phyloP scores from a whole-genome alignment of 2,113 vertebrate species.

The Sorex fumeus region DNA sequence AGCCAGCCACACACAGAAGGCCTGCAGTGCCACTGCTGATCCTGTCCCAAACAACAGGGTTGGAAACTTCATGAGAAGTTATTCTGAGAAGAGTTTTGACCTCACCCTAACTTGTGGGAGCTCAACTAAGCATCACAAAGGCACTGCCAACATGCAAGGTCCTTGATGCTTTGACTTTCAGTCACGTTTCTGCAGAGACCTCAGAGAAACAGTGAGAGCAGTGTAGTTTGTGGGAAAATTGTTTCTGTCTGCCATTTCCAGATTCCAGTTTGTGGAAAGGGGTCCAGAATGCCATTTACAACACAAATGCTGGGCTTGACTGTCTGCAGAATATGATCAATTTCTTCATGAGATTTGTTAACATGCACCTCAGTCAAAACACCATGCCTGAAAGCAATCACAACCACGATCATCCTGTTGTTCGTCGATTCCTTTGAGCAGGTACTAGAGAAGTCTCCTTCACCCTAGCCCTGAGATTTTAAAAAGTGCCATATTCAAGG shows the following conservation, averaged over 20 bases:
- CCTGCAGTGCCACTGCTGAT: slow-evolving; percentile 81
- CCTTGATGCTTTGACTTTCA: slow-evolving; percentile 55
- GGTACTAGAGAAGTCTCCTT: too few relatives aligned
- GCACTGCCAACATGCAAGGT: slow-evolving; percentile 71
- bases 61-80: slow-evolving; percentile 83
- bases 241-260: slow-evolving; percentile 36
- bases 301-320: slow-evolving; percentile 70
- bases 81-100: slow-evolving; percentile 83
- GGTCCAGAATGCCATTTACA: slow-evolving; percentile 37
- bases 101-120: slow-evolving; percentile 73
- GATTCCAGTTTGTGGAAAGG: slow-evolving; percentile 25
- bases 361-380: slow-evolving; percentile 66
- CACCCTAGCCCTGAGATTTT: too few relatives aligned
- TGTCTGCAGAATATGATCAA: slow-evolving; percentile 60
- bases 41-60: slow-evolving; percentile 79
- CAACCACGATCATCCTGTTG: too few relatives aligned
- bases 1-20: slow-evolving; percentile 77
- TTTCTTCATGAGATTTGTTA: slow-evolving; percentile 71
- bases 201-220: slow-evolving; percentile 61
- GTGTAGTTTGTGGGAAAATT: slow-evolving; percentile 54
- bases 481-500: too few relatives aligned
- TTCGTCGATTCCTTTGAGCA: too few relatives aligned
- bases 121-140: slow-evolving; percentile 77
- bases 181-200: slow-evolving; percentile 58
- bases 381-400: slow-evolving; percentile 62